Percentiles rank a stretch among this genome's conserved stretches.
These are phyloP conservation scores for Pygmarrhopalites habei DNA, from an alignment of 1,140 invertebrate genomes.

Conservation along the genomic window DNA sequence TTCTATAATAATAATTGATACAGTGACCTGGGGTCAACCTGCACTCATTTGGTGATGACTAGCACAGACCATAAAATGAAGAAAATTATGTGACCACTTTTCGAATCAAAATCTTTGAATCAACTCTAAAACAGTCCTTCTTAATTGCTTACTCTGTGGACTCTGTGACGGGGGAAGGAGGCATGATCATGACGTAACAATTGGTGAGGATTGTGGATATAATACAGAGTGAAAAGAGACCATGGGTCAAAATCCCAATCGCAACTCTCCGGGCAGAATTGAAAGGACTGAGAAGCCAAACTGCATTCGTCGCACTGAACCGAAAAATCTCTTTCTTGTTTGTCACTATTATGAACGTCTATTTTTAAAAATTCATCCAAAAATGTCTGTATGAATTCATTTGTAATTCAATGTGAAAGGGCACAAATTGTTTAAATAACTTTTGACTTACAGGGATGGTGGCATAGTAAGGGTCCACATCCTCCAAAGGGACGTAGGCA, in stretches of 20 bases:
- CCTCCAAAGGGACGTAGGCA: slow-evolving; percentile 85
- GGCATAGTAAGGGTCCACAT: slow-evolving; percentile 87
- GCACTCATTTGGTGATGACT: too few species aligned
- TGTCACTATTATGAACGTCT: slow-evolving; percentile 97
- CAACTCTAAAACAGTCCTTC: too few species aligned
- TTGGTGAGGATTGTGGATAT: slow-evolving; percentile 96
- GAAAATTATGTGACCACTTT: too few species aligned
- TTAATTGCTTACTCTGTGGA: slow-evolving; percentile 77
- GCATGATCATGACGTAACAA: slow-evolving; percentile 97
- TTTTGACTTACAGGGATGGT: too few species aligned
- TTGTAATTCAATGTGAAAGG: too few species aligned
- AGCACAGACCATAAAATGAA: too few species aligned
- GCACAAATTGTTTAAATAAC: too few species aligned
- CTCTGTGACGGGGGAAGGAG: slow-evolving; percentile 82
- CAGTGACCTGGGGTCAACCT: too few species aligned
- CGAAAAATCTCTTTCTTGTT: slow-evolving; percentile 97
- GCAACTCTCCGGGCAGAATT: slow-evolving; percentile 93
- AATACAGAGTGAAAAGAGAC: slow-evolving; percentile 93
- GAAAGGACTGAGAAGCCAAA: slow-evolving; percentile 92
- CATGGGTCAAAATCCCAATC: slow-evolving; percentile 96
- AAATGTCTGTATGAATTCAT: too few species aligned
- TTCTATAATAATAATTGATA: too few species aligned
- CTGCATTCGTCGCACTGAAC: slow-evolving; percentile 92
- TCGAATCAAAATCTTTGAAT: too few species aligned
- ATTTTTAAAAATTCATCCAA: too few species aligned